A percentile compares a stretch with the other conserved stretches of the same genome.
These are phyloP conservation scores for Dolichotis patagonum DNA, from an alignment of 2,113 vertebrate genomes.

Conservation along the genomic window DNA sequence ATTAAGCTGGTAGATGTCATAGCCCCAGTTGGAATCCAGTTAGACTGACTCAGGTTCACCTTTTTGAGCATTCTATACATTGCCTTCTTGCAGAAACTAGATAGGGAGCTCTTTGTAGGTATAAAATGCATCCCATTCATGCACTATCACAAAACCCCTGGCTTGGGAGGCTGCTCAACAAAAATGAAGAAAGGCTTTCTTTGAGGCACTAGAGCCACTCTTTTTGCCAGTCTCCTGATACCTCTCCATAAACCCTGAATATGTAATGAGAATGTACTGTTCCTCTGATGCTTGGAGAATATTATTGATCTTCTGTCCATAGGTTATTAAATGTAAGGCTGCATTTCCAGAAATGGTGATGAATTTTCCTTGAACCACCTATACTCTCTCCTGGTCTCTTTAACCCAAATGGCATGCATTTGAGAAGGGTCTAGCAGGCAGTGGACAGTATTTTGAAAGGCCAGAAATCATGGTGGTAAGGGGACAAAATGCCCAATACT, in stretches of 20 bases:
- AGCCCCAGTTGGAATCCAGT: neutral
- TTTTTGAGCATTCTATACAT: neutral
- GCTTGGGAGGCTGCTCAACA: neutral
- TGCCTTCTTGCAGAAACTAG: neutral
- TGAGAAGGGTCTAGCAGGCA: conserved; percentile 19
- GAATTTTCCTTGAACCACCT: conserved; percentile 59
- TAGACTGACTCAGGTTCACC: neutral
- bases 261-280: conserved; percentile 44
- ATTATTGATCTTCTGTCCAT: conserved; percentile 49
- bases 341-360: conserved; percentile 66
- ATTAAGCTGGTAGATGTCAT: neutral
- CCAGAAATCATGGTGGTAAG: neutral
- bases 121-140: neutral
- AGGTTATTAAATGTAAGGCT: conserved; percentile 52
- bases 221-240: conserved; percentile 20
- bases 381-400: neutral
- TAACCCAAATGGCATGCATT: neutral
- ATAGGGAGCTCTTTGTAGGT: neutral
- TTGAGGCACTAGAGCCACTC: neutral
- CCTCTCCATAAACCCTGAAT: conserved; percentile 36
- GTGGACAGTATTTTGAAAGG: conserved; percentile 29
- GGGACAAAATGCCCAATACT: neutral
- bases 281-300: neutral
- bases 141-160: neutral
- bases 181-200: conserved; percentile 42